Percentiles rank a stretch among this genome's conserved stretches.
Evolutionary conservation across 1,140 invertebrate genomes (phyloP).

Genomic region (Protaetia brevitarsis): DNA sequence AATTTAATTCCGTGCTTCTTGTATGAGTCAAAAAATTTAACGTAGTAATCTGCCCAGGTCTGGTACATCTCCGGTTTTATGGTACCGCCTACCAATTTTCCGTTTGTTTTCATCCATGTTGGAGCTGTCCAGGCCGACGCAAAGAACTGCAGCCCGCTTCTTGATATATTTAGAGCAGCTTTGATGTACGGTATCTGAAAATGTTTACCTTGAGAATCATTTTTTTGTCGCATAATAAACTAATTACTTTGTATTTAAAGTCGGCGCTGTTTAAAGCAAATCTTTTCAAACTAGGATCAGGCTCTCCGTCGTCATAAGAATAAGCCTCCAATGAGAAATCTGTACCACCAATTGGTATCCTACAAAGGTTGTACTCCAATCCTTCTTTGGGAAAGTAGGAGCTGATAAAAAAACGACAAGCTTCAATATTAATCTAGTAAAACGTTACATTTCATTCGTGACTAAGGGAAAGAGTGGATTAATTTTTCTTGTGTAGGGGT

Average conservation of each 20-base stretch:
- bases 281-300: slow-evolving; percentile 39
- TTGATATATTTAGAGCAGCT: slow-evolving; percentile 16
- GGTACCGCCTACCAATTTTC: slow-evolving; percentile 55
- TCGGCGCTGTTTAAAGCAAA: slow-evolving; percentile 46
- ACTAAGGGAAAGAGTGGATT: no score
- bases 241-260: slow-evolving; percentile 34
- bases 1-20: slow-evolving; percentile 40
- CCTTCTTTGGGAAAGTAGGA: slow-evolving; percentile 57
- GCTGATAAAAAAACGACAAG: slow-evolving; percentile 49
- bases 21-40: slow-evolving; percentile 48
- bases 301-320: slow-evolving; percentile 60
- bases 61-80: slow-evolving; percentile 53
- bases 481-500: no score
- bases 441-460: no score
- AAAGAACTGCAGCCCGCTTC: slow-evolving; percentile 45
- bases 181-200: slow-evolving; percentile 32
- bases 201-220: neutral
- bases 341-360: slow-evolving; percentile 78
- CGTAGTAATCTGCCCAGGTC: slow-evolving; percentile 38
- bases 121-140: slow-evolving; percentile 82
- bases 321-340: slow-evolving; percentile 72
- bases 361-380: slow-evolving; percentile 69
- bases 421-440: no score
- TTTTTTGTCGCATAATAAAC: neutral
- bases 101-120: slow-evolving; percentile 89